Percentiles rank a stretch among this genome's conserved stretches.
phyloP scores from a whole-genome alignment of 2,113 vertebrate species.

The Scytalopus superciliaris region DNA sequence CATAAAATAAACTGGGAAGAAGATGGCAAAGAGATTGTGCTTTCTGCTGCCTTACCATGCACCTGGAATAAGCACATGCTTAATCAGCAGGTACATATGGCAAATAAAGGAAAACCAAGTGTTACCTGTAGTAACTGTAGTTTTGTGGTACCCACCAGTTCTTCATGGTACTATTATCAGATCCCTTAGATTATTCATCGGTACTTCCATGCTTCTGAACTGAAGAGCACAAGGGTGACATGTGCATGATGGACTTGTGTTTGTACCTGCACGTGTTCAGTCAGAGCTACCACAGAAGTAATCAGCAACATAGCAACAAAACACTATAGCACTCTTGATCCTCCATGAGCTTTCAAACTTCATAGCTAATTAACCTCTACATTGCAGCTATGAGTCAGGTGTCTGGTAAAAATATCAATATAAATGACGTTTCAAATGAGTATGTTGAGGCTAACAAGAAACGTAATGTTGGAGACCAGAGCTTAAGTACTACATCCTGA shows the following conservation, averaged over 20 bases:
- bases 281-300: background rate
- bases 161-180: background rate
- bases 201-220: background rate
- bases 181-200: background rate
- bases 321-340: background rate
- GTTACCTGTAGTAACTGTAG: background rate
- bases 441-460: background rate
- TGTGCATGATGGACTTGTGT: rapidly evolving
- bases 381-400: background rate
- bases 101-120: background rate
- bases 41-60: background rate
- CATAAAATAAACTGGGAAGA: background rate
- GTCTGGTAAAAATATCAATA: background rate
- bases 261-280: background rate
- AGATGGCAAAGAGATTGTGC: background rate
- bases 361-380: background rate
- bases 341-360: background rate
- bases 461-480: background rate
- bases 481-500: background rate
- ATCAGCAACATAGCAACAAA: background rate
- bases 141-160: background rate
- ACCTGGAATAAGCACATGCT: background rate
- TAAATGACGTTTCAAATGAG: background rate
- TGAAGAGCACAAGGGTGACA: background rate
- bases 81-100: background rate